Evolutionary conservation across 2,888 invertebrate genomes (phyloP), one percentile per base, ranked within the genome.

Genomic region (Melitaea athalia): DNA sequence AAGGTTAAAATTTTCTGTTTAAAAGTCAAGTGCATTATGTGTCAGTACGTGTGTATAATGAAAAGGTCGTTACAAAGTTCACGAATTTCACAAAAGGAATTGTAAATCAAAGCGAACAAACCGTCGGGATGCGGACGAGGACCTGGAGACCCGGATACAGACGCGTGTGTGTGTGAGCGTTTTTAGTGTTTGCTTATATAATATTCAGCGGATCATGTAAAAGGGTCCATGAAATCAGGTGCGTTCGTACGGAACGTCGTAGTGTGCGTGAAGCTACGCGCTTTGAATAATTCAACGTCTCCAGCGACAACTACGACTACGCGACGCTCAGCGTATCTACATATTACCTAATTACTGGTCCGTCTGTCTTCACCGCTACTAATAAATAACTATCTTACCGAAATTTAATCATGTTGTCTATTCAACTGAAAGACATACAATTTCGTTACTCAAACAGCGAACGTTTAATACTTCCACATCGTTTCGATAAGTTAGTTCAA

Each of bases 51-150:
- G 60, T 38, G 5, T 38, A 38, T 38, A 53, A 66, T 45, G 60
- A 52, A 33, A 52, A 50, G 31, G 52, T 65, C 52, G 45, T 31
- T 17, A 60, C 50, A 60, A 38, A 4, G 55, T 17, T 64, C 47
- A 38, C 57, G 49, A 59, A 50, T 59, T 61, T 55, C 45, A 66
- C 60, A 66, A 66, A 53, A 61, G 53, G 61, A 66, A 55, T 61
- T 47, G 47, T n/a, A 66, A 66, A 66, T 61, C 61, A 66, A 61
- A 61, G 47, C 38, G 61, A 55, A 55, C 49, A 55, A 61, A 61
- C 49, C 38, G 17, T 47, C 38, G 53, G 38, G 33, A 52, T 60
- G 43, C 17, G 53, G 3, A 43, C 59, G 24, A 50, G n/a, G 43
- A 6, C 42, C 43, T 33, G 43, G 59, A 14, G 42, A 24, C 24